These are phyloP conservation scores for Atta texana DNA, from an alignment of 1,140 invertebrate genomes.

Conservation along the genomic window DNA sequence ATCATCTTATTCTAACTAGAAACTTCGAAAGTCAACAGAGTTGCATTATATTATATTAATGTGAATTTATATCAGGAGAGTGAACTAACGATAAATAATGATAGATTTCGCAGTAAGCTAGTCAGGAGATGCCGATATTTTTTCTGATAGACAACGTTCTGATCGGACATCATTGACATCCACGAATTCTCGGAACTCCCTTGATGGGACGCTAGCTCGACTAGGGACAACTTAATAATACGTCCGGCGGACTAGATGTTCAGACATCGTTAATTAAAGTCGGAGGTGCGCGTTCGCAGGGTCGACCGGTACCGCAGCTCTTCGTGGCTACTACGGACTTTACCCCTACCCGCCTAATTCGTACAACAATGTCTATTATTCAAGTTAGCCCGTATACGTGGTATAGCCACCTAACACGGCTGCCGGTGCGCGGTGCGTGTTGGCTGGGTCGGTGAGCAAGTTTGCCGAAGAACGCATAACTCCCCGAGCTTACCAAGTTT, in stretches of 20 bases:
- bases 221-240: constrained; percentile 75
- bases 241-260: constrained; percentile 69
- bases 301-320: constrained; percentile 34
- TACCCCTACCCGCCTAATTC: constrained; percentile 73
- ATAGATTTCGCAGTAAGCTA: constrained; percentile 7
- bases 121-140: neutral
- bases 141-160: neutral
- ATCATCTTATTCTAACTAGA: neutral
- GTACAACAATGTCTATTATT: constrained; percentile 81
- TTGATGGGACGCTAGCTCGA: constrained; percentile 41
- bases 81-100: neutral
- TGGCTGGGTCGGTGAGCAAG: constrained; percentile 55
- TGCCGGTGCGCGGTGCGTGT: constrained; percentile 57
- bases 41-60: neutral
- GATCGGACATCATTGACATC: constrained; percentile 48
- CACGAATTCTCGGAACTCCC: constrained; percentile 64
- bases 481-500: constrained; percentile 77
- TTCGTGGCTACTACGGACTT: constrained; percentile 60
- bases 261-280: constrained; percentile 78
- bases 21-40: neutral
- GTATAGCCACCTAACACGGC: constrained; percentile 63
- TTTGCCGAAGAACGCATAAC: constrained; percentile 74
- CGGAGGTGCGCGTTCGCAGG: constrained; percentile 55
- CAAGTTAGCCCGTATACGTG: constrained; percentile 71
- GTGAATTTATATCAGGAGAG: neutral